A percentile compares a stretch with the other conserved stretches of the same genome.
Conservation (phyloP, 2,888 invertebrate species). For the Orchesella flavescens region DNA sequence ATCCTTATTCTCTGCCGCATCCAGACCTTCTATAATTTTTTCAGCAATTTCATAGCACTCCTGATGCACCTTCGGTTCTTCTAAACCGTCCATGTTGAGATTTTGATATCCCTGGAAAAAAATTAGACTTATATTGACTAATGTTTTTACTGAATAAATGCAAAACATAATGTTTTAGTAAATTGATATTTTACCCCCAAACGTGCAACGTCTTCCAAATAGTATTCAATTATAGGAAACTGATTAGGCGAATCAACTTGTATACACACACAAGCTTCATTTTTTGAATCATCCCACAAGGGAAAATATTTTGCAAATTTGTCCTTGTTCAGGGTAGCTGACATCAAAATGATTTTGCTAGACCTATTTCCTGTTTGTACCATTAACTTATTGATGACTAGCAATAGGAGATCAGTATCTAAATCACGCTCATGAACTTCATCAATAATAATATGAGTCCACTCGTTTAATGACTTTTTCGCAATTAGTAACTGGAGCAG, state of each 20-base stretch:
- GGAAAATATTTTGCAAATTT: slow-evolving; percentile 82
- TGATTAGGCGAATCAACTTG: slow-evolving; percentile 16
- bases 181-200: slow-evolving; percentile 20
- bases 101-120: slow-evolving; percentile 35
- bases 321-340: slow-evolving; percentile 89
- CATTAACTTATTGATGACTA: slow-evolving; percentile 86
- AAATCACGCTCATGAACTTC: slow-evolving; percentile 95
- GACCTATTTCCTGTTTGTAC: slow-evolving; percentile 79
- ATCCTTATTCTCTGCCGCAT: slow-evolving; percentile 74
- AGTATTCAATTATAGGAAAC: slow-evolving; percentile 52
- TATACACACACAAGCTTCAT: slow-evolving; percentile 2
- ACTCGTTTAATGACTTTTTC: slow-evolving; percentile 83
- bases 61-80: slow-evolving; percentile 78
- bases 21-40: slow-evolving; percentile 80
- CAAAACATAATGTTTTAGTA: not conserved
- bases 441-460: slow-evolving; percentile 91
- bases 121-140: not conserved
- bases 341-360: slow-evolving; percentile 90
- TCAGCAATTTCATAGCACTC: slow-evolving; percentile 80
- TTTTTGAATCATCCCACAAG: slow-evolving; percentile 32
- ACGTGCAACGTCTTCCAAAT: slow-evolving; percentile 51
- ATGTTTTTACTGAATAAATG: not conserved
- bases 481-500: slow-evolving; percentile 85
- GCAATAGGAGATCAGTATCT: slow-evolving; percentile 91
- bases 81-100: slow-evolving; percentile 74